Evolutionary conservation across 1,140 invertebrate species (phyloP), one percentile per base, ranked within the genome.

Genomic region (Acromyrmex heyeri): DNA sequence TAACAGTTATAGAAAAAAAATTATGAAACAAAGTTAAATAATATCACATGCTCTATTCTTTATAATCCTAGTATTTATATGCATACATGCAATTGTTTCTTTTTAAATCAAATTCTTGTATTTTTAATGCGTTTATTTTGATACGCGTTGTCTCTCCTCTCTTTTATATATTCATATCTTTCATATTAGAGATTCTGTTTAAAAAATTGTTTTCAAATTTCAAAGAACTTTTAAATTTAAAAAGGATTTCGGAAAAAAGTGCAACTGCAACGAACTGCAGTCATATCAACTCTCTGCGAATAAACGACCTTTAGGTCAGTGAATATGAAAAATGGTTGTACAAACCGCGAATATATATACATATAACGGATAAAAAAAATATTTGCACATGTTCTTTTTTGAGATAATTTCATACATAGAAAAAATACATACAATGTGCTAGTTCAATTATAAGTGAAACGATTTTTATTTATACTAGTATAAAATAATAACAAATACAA

Each of bases 291-390:
- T 16, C 24, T 53, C 8, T 16, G 16, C 48, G 24, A 72, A 53
- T 73, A 30, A 73, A 48, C 18, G 27, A 73, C 18, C 48, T 73
- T 73, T 73, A 73, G 38, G 30, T 44, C 67, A 73, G 27, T 18
- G 24, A 30, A 73, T 73, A 34, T 73, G 27, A 53, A 73, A 73
- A 57, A n/a, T n/a, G 27, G 27, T 30, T 72, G n/a, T 30, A 55
- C 27, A 72, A 72, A 72, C 24, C 48, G 14, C 48, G 8, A 53
- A 72, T 72, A 53, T 21, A 21, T 34, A 34, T 62, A 65, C 8
- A 38, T 38, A 38, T 18, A 65, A 18, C 3, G 24, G 12, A 61
- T 61, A 55, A 64, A 64, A 64, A 34, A 65, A 65, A 65, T 65
- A 21, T 67, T 65, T 67, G n/a, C 64, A 44, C n/a, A 12, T 8